Percentiles rank a stretch among this genome's conserved stretches.
These are phyloP conservation scores for Propithecus deckenii DNA, from an alignment of 2,797 vertebrate species.

Conservation along the genomic window DNA sequence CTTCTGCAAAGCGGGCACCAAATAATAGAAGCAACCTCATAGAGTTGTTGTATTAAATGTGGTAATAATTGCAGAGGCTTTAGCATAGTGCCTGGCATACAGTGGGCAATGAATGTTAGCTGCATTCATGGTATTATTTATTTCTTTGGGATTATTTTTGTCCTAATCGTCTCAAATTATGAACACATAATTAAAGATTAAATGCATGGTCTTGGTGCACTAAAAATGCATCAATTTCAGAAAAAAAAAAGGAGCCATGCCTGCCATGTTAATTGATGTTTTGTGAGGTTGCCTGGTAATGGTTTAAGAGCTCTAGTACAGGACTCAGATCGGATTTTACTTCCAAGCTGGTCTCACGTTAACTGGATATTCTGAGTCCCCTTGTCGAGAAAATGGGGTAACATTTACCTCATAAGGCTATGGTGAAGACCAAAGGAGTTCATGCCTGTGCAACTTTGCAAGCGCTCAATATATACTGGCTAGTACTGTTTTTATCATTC, in stretches of 20 bases:
- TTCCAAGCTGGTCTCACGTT: background rate
- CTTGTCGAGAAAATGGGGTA: background rate
- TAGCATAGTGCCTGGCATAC: background rate
- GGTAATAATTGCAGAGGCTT: too few relatives aligned
- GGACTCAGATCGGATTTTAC: background rate
- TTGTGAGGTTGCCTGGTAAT: background rate
- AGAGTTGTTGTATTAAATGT: background rate
- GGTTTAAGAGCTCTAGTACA: background rate
- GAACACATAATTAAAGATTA: background rate
- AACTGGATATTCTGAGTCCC: background rate
- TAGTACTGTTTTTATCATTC: too few relatives aligned
- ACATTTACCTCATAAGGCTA: background rate
- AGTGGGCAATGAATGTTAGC: background rate
- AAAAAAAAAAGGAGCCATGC: background rate
- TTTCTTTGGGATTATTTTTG: background rate
- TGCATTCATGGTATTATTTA: background rate
- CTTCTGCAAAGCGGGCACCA: background rate
- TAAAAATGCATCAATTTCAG: background rate
- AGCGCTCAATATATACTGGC: too few relatives aligned
- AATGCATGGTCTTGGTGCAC: background rate
- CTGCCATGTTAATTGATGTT: background rate
- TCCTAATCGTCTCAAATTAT: background rate
- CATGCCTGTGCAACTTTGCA: background rate
- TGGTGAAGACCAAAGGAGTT: background rate
- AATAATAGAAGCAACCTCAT: background rate